Conservation (phyloP, 2,113 vertebrate genomes). For the Calcarius ornatus region DNA sequence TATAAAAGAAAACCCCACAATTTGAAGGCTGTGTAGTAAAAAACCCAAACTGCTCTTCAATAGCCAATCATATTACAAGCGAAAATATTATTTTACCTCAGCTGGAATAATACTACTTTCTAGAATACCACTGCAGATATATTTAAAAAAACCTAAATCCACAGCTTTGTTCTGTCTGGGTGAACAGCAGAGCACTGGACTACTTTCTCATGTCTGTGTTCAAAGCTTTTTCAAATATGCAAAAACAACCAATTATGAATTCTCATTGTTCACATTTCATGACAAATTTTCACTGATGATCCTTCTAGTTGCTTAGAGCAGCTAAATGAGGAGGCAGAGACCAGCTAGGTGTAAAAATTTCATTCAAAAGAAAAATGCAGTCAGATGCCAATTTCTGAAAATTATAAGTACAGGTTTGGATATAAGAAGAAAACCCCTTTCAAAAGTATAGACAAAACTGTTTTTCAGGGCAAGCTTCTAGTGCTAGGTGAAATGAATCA, state of each 20-base stretch:
- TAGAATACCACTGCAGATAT: not conserved
- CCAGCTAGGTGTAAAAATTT: not conserved
- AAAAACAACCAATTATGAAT: not conserved
- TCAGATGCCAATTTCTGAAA: constrained; percentile 17
- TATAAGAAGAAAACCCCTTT: not conserved
- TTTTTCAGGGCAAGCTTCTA: not conserved
- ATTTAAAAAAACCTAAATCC: not conserved
- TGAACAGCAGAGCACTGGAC: not conserved
- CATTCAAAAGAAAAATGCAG: not conserved
- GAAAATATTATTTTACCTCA: not conserved
- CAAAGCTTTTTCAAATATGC: not conserved
- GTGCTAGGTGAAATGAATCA: not conserved
- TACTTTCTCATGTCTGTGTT: not conserved
- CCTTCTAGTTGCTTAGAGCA: not conserved
- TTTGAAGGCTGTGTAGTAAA: not conserved
- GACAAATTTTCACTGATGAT: not conserved
- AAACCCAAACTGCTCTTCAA: not conserved
- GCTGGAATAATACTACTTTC: not conserved
- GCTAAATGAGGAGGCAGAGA: not conserved
- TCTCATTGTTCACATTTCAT: not conserved
- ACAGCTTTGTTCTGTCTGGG: not conserved
- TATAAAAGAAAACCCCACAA: not conserved
- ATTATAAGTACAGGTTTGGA: not conserved
- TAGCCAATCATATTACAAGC: not conserved
- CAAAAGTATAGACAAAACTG: not conserved